phyloP scores from a whole-genome alignment of 1,140 invertebrate species.

The Drosophila malerkotliana region DNA sequence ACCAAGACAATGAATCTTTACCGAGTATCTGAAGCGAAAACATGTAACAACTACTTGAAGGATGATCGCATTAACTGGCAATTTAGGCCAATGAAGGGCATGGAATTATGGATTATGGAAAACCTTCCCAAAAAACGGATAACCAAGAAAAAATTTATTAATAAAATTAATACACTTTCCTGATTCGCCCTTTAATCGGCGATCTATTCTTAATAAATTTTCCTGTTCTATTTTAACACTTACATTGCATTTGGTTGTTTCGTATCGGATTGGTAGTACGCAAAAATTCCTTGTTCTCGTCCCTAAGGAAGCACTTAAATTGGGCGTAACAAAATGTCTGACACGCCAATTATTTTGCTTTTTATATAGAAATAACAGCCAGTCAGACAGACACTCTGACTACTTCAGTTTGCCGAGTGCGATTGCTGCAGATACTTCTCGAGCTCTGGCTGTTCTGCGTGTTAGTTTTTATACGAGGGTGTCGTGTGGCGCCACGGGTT shows the following conservation, averaged over 20 bases:
- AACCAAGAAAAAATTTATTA: too few species aligned
- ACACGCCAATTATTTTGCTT: constrained; percentile 80
- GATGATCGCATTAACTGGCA: too few species aligned
- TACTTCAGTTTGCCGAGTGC: constrained; percentile 20
- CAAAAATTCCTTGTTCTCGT: constrained; percentile 12
- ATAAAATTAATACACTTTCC: too few species aligned
- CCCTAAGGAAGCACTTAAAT: constrained; percentile 73
- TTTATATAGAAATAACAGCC: constrained; percentile 60
- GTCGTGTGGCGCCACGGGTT: constrained; percentile 1
- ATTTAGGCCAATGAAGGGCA: too few species aligned
- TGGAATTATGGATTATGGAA: too few species aligned
- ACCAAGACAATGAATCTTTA: too few species aligned
- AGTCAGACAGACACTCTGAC: constrained; percentile 37
- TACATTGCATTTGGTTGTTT: constrained; percentile 10
- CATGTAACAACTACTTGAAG: too few species aligned
- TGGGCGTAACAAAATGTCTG: constrained; percentile 80
- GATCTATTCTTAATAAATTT: neutral
- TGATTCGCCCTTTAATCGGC: too few species aligned
- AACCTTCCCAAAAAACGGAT: too few species aligned
- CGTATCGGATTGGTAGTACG: constrained; percentile 7
- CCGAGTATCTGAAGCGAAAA: too few species aligned
- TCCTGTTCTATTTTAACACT: constrained; percentile 8
- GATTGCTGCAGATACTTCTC: constrained; percentile 31
- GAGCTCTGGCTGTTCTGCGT: constrained; percentile 54
- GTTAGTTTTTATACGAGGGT: constrained; percentile 67